Percentiles rank a stretch among this genome's conserved stretches.
phyloP scores from a whole-genome alignment of 1,140 invertebrate species.

The Eriocheir sinensis region DNA sequence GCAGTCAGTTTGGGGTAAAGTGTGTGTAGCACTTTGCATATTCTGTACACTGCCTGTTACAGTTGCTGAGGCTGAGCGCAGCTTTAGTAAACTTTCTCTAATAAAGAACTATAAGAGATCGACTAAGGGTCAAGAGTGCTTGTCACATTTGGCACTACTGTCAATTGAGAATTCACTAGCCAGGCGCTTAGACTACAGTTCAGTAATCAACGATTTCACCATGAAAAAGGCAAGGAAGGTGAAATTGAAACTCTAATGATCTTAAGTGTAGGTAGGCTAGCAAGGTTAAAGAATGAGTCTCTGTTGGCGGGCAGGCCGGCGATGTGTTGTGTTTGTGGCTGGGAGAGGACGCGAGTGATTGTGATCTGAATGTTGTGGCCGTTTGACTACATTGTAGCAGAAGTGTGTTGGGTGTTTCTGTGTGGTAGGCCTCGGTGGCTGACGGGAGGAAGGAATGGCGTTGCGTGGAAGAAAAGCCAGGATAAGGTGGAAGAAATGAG shows the following conservation, averaged over 20 bases:
- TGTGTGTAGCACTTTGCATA: slow-evolving; percentile 37
- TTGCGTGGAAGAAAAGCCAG: no score
- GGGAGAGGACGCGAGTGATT: no score
- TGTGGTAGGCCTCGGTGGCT: no score
- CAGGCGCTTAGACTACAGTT: background rate
- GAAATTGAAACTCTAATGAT: slow-evolving; percentile 34
- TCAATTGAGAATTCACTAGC: slow-evolving; percentile 27
- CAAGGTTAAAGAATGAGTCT: no score
- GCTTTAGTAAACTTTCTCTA: background rate
- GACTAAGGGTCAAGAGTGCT: slow-evolving; percentile 41
- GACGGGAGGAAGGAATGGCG: no score
- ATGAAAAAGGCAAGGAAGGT: slow-evolving; percentile 39
- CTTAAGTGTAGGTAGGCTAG: no score
- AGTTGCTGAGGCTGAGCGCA: slow-evolving; percentile 53
- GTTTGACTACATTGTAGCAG: no score
- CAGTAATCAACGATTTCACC: slow-evolving; percentile 41
- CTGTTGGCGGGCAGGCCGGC: no score
- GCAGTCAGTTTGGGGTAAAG: slow-evolving; percentile 43
- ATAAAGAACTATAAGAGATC: slow-evolving; percentile 18
- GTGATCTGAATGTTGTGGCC: no score
- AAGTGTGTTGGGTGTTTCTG: no score
- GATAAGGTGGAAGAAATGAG: no score
- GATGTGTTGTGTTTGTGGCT: no score
- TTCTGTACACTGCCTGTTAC: slow-evolving; percentile 52
- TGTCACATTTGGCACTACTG: background rate